phyloP scores from a whole-genome alignment of 2,113 vertebrate genomes.

The Semnornis frantzii region DNA sequence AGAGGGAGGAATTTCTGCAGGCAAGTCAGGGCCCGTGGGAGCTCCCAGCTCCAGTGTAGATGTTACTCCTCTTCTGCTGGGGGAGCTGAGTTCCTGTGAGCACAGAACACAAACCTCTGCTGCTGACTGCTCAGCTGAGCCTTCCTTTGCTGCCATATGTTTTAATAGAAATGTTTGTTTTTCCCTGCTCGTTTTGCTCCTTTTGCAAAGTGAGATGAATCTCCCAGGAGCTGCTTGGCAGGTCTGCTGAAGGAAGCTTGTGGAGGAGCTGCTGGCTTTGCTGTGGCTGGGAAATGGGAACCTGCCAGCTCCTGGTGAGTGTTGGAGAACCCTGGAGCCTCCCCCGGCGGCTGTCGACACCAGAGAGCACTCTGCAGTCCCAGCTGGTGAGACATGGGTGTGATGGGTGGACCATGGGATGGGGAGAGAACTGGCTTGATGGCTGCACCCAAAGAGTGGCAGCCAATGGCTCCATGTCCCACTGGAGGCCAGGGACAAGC shows the following conservation, averaged over 20 bases:
- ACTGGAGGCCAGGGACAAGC: too few relatives aligned
- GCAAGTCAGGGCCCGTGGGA: background rate
- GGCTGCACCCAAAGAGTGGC: too few relatives aligned
- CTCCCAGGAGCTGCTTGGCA: background rate
- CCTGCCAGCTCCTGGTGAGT: background rate
- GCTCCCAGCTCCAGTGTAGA: background rate
- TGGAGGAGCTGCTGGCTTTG: rapidly evolving
- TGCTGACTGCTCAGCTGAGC: background rate
- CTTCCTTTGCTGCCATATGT: background rate
- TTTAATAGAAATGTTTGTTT: background rate
- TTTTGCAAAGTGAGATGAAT: background rate
- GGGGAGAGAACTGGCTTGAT: too few relatives aligned
- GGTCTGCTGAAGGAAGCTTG: background rate
- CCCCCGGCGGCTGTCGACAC: rapidly evolving
- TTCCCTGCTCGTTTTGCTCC: background rate
- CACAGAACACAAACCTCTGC: background rate
- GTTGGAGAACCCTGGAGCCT: background rate
- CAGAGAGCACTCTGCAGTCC: background rate
- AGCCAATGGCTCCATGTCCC: too few relatives aligned
- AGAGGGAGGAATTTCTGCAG: slow-evolving; percentile 14
- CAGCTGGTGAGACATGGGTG: too few relatives aligned
- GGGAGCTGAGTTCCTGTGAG: background rate
- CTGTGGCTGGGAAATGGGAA: background rate
- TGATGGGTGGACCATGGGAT: too few relatives aligned
- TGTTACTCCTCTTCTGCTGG: background rate